A percentile compares a stretch with the other conserved stretches of the same genome.
phyloP scores from a whole-genome alignment of 2,113 vertebrate genomes.

The Atrichornis clamosus region DNA sequence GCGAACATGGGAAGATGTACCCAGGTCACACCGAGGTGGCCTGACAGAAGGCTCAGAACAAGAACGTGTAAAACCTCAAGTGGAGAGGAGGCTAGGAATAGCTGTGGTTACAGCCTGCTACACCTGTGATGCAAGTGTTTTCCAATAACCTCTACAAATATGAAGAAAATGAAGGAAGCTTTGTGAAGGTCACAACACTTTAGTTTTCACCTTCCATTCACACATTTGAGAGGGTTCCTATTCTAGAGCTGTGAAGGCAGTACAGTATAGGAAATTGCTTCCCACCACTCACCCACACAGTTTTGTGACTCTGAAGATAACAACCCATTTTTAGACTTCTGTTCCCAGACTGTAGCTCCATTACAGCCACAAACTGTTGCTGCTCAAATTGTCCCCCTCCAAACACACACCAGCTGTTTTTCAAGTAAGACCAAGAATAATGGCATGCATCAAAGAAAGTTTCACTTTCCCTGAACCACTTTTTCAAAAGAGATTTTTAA shows the following conservation, averaged over 20 bases:
- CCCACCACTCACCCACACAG: not conserved
- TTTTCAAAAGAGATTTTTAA: not conserved
- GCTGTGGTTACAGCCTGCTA: not conserved
- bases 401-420: not conserved
- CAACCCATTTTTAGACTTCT: not conserved
- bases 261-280: not conserved
- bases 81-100: not conserved
- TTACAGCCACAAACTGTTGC: accelerated
- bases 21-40: accelerated
- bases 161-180: not conserved
- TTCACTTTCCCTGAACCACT: not conserved
- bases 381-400: not conserved
- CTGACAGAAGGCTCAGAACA: not conserved
- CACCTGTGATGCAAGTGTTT: not conserved
- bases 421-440: not conserved
- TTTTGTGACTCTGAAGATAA: not conserved
- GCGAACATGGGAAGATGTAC: accelerated
- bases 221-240: not conserved
- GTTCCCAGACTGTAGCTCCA: accelerated
- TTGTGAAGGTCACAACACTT: not conserved
- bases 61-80: not conserved
- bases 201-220: not conserved
- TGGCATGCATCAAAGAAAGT: not conserved
- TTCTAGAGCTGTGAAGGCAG: not conserved
- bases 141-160: not conserved